Conservation (phyloP, 2,888 invertebrate species). For the Steinernema hermaphroditum region DNA sequence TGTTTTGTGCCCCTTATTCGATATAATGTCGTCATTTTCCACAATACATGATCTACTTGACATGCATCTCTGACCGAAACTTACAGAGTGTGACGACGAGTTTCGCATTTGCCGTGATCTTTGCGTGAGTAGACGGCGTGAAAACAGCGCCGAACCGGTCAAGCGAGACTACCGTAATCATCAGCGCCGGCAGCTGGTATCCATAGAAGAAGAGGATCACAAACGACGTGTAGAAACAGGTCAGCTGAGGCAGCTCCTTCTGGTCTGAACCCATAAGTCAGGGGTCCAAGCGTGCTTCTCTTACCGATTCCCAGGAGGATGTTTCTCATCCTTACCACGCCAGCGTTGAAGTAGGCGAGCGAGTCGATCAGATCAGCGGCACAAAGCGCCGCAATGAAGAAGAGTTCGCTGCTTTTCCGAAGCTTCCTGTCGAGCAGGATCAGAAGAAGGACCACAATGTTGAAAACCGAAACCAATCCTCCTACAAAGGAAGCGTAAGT, state of each 20-base stretch:
- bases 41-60: too few relatives aligned
- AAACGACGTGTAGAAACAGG: constrained; percentile 9
- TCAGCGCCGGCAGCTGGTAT: background rate
- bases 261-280: too few relatives aligned
- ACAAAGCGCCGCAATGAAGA: background rate
- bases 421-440: too few relatives aligned
- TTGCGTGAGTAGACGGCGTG: background rate
- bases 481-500: too few relatives aligned
- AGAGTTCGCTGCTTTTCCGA: background rate
- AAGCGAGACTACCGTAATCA: background rate
- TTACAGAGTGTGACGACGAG: background rate
- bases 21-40: too few relatives aligned
- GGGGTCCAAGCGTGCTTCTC: too few relatives aligned
- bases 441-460: too few relatives aligned
- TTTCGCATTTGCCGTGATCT: background rate
- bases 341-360: background rate
- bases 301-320: background rate
- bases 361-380: background rate
- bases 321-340: background rate
- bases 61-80: too few relatives aligned
- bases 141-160: constrained; percentile 13
- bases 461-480: too few relatives aligned
- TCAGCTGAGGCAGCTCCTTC: background rate
- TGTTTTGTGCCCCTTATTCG: too few relatives aligned
- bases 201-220: constrained; percentile 14